phyloP scores from a whole-genome alignment of 2,888 invertebrate genomes.

The Hofmannophila pseudospretella region DNA sequence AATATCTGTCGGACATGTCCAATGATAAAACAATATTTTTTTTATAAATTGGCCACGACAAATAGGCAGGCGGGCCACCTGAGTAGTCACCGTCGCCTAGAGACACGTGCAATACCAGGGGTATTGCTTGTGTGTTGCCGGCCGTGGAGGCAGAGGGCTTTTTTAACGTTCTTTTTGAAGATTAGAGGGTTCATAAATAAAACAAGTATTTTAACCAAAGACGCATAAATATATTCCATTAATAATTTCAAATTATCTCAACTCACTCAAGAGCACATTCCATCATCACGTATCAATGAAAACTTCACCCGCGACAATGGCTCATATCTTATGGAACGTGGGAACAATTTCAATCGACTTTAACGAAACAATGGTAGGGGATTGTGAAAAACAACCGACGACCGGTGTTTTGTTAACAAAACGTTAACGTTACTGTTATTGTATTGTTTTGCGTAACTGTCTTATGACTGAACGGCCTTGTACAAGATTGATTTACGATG shows the following conservation, averaged over 20 bases:
- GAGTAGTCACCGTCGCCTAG: too few species aligned
- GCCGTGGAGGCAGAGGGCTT: too few species aligned
- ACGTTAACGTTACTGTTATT: constrained; percentile 45
- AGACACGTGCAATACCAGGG: too few species aligned
- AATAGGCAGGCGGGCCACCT: too few species aligned
- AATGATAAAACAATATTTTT: too few species aligned
- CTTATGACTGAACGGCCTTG: constrained; percentile 4
- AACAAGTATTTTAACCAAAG: too few species aligned
- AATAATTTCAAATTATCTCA: neutral
- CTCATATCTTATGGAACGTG: constrained; percentile 54
- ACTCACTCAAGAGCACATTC: neutral
- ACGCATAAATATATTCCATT: too few species aligned
- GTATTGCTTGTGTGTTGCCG: too few species aligned
- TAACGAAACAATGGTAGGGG: constrained; percentile 49
- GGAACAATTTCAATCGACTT: constrained; percentile 46
- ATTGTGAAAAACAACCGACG: constrained; percentile 49
- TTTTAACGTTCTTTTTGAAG: too few species aligned
- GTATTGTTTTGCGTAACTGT: constrained; percentile 39
- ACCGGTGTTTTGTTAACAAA: constrained; percentile 47
- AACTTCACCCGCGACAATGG: constrained; percentile 27
- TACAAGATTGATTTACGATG: neutral
- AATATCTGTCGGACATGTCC: too few species aligned
- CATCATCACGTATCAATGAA: constrained; percentile 6
- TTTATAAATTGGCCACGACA: too few species aligned
- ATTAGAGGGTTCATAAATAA: too few species aligned